phyloP scores from a whole-genome alignment of 2,797 vertebrate genomes.

The Pampus argenteus region DNA sequence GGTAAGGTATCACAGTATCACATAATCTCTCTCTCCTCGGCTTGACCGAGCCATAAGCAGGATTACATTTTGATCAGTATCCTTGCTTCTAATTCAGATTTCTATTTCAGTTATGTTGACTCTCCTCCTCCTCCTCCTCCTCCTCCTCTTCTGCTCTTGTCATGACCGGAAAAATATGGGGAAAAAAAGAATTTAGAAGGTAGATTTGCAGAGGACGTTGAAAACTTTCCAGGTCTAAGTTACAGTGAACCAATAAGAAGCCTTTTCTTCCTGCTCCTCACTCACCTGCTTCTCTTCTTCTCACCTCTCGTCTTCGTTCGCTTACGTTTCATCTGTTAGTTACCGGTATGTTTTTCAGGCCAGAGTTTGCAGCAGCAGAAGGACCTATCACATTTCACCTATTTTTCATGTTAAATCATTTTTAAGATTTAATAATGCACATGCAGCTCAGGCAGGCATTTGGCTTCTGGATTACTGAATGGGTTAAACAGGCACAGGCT shows the following conservation, averaged over 20 bases:
- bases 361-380: constrained; percentile 3
- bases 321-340: constrained; percentile 7
- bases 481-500: constrained; percentile 9
- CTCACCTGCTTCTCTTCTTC: constrained; percentile 9
- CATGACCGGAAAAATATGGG: constrained; percentile 74
- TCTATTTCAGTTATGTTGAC: constrained; percentile 81
- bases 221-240: constrained; percentile 89
- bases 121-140: constrained; percentile 39
- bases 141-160: constrained; percentile 51
- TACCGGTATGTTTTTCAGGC: background rate
- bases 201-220: constrained; percentile 87
- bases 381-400: background rate
- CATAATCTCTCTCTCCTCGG: constrained; percentile 74
- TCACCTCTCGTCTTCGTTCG: constrained; percentile 39
- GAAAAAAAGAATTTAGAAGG: constrained; percentile 88
- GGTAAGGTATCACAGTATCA: constrained; percentile 75
- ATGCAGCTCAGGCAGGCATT: background rate
- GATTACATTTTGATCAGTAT: constrained; percentile 85
- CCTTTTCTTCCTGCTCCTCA: constrained; percentile 52
- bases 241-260: constrained; percentile 73
- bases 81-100: constrained; percentile 83
- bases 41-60: constrained; percentile 79
- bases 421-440: constrained; percentile 16
- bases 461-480: constrained; percentile 21
- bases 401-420: constrained; percentile 12